Evolutionary conservation across 2,888 invertebrate genomes (phyloP), one percentile per base, ranked within the genome.

Genomic region (Sarcophaga rosellei): DNA sequence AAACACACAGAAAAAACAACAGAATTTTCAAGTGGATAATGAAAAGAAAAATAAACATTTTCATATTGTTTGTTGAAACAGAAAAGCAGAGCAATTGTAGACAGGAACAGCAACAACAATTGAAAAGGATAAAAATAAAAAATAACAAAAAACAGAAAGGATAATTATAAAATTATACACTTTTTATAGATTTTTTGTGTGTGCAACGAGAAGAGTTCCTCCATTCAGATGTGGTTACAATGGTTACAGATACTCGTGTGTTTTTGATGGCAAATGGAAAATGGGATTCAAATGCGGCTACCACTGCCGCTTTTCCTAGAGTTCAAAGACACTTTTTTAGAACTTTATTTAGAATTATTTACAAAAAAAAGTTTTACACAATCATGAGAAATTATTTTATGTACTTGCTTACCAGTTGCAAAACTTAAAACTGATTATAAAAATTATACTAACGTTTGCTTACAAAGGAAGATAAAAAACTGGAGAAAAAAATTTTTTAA

Each of bases 91-190:
- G 35, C 35, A 35, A 35, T 35, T 35, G 72, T 69, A 72, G 5
- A 47, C 17, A 53, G 53, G 53, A 65, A 35, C 35, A 35, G 8
- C 35, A 35, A 35, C 35, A 72, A 45, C 47, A 45, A 44, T 5
- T 11, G 23, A 72, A 66, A 70, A 35, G 35, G 35, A 35, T 35
- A 35, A 35, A 35, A 8, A 35, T 35, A 35, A 35, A 10, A 35
- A 35, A 35, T 2, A 1, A 23, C 1, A 35, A 35, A 35, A 44
- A 73, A 59, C 57, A 61, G 53, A 35, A 77, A 86, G 88, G 83
- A 89, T 89, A 89, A 89, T 89, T 89, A 87, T 88, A 88, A 88
- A 88, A 89, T 89, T 89, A 89, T 88, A 86, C 85, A 84, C 85
- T 88, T 88, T 85, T 81, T 70, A 75, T 75, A 77, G 82, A 66